Evolutionary conservation across 2,888 invertebrate species (phyloP).

Genomic region (Nemoura dubitans): DNA sequence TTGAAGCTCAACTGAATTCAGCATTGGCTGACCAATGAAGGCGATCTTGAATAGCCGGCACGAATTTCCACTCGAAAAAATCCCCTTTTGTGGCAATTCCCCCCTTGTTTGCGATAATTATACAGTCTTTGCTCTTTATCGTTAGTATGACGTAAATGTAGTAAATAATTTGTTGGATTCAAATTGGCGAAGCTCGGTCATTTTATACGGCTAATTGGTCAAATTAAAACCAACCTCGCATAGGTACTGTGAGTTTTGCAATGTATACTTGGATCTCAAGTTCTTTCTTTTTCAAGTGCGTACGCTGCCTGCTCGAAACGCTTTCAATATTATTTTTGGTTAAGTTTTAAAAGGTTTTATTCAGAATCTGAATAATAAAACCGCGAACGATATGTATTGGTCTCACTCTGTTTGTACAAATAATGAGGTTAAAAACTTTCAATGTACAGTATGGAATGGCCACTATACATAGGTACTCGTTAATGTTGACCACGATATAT

Average conservation of each 20-base stretch:
- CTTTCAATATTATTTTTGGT: conserved; percentile 40
- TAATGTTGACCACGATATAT: conserved; percentile 32
- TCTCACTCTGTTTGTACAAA: conserved; percentile 10
- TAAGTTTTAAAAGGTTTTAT: conserved; percentile 34
- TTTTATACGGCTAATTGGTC: conserved; percentile 37
- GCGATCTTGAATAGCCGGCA: neutral
- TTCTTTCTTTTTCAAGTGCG: conserved; percentile 38
- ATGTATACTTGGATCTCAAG: neutral
- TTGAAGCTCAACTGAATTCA: neutral
- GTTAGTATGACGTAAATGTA: neutral
- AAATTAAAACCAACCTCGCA: conserved; percentile 30
- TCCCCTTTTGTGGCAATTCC: conserved; percentile 33
- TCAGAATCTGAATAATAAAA: conserved; percentile 30
- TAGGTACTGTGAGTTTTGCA: neutral
- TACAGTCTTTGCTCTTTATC: conserved; percentile 20
- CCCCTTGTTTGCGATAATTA: conserved; percentile 22
- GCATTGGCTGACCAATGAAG: neutral
- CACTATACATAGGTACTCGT: conserved; percentile 17
- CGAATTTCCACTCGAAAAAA: conserved; percentile 18
- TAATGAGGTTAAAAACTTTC: conserved; percentile 41
- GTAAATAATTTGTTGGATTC: neutral
- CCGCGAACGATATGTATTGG: conserved; percentile 24
- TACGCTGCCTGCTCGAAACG: conserved; percentile 37
- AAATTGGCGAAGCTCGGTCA: neutral
- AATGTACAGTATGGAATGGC: conserved; percentile 23